A percentile compares a stretch with the other conserved stretches of the same genome.
phyloP scores from a whole-genome alignment of 2,888 invertebrate species.

The Panopea generosa region DNA sequence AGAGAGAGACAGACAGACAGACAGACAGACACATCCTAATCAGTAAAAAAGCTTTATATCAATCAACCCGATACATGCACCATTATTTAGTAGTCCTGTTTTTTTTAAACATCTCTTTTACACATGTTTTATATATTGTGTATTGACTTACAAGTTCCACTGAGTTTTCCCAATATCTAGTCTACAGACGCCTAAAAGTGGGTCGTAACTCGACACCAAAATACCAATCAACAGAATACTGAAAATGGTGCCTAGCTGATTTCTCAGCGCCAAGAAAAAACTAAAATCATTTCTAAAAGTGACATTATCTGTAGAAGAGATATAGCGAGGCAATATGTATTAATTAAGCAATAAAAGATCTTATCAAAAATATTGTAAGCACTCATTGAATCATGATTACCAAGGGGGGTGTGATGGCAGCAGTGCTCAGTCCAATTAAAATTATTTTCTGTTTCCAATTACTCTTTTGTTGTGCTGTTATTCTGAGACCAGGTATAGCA shows the following conservation, averaged over 20 bases:
- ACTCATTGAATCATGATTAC: conserved; percentile 27
- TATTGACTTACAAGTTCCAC: conserved; percentile 12
- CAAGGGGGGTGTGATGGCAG: conserved; percentile 20
- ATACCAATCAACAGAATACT: conserved; percentile 26
- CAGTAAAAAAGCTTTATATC: no score
- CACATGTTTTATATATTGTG: conserved; percentile 6
- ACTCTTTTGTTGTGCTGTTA: not conserved
- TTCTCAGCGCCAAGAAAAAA: conserved; percentile 13
- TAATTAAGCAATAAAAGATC: conserved; percentile 39
- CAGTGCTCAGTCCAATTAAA: conserved; percentile 33
- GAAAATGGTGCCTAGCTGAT: conserved; percentile 17
- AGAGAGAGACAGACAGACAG: no score
- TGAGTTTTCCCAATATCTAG: conserved; percentile 10
- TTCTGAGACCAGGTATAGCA: no score
- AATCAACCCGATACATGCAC: no score
- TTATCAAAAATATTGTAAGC: conserved; percentile 35
- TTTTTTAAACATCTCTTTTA: no score
- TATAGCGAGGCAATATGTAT: conserved; percentile 41
- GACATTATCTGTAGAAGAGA: conserved; percentile 20
- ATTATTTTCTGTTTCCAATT: conserved; percentile 1
- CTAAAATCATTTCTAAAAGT: conserved; percentile 20
- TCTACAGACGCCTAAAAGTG: conserved; percentile 18
- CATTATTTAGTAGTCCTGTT: no score
- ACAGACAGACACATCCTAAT: no score
- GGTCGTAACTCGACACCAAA: conserved; percentile 35